Percentiles rank a stretch among this genome's conserved stretches.
Evolutionary conservation across 2,888 invertebrate species (phyloP).

Genomic region (Apamea monoglypha): DNA sequence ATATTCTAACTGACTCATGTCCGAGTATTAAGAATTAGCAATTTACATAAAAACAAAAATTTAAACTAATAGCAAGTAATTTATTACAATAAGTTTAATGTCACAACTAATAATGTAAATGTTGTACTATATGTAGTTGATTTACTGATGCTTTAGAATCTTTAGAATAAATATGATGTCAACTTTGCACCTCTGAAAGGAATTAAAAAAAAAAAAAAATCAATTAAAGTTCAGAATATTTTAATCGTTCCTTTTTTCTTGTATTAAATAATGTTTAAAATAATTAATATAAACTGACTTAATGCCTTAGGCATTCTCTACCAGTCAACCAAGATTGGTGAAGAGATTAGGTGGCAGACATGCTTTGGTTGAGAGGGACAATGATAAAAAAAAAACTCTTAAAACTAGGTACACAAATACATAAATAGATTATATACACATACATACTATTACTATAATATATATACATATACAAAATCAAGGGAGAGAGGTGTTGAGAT

Average conservation of each 20-base stretch:
- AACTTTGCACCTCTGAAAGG: background rate
- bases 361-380: no score
- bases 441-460: no score
- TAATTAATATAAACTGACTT: background rate
- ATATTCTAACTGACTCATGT: slow-evolving; percentile 1
- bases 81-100: slow-evolving; percentile 12
- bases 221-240: no score
- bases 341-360: no score
- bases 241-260: background rate
- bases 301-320: no score
- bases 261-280: background rate
- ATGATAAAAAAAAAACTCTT: no score
- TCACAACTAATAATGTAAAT: slow-evolving; percentile 4
- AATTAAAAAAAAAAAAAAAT: background rate
- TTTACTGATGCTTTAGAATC: background rate
- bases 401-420: no score
- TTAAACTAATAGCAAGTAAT: slow-evolving; percentile 4
- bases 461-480: no score
- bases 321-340: no score
- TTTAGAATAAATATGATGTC: background rate
- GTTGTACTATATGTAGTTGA: background rate
- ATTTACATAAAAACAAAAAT: slow-evolving; percentile 1
- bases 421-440: no score
- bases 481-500: no score
- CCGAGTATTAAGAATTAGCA: background rate